Base-by-base conservation (phyloP, 2,113 vertebrate genomes). In the Blennius ocellaris region DNA sequence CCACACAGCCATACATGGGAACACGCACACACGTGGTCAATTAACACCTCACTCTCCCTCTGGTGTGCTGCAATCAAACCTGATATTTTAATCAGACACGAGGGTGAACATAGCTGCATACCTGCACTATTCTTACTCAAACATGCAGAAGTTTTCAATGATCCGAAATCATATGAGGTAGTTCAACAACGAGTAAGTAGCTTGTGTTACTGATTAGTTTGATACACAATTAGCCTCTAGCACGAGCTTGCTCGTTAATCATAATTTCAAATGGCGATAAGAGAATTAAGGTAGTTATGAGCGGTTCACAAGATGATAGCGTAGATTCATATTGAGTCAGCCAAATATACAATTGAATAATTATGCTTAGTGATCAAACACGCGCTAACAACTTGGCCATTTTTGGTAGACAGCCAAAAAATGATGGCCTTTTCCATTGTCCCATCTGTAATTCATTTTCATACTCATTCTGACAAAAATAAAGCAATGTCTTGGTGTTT, bases 61-160 rank as follows among this genome's bases (percentile, higher is more conserved):
- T 69, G 81, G 77, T 78, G 78, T 49, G 15, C 38, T 0, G 40
- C 74, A 81, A 90, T 90, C 85, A 87, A 65, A 85, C 67, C 53
- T 63, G 51, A 72, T 78, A 85, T 78, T 82, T 83, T 86, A 86
- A 87, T 91, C 73, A 90, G 85, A 84, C 60, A 83, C 38, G 75
- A 85, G 79, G 49, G 75, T 63, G 73, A 66, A 71, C 71, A 61
- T 62, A 70, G 74, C 73, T 41, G 69, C 60, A 76, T 81, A 88
- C 89, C 86, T 88, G 84, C 51, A 64, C 55, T 65, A 63, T 17
- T 56, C 61, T 78, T 66, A 63, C 36, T 50, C 11, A 49, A n/a
- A 47, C 1, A 69, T 2, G 15, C 49, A 1, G 62, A 62, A 36
- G 37, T 14, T 30, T 64, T 57, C 0, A 40, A 14, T 43, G 40